phyloP scores from a whole-genome alignment of 2,888 invertebrate genomes.

The Aphodius granarius region DNA sequence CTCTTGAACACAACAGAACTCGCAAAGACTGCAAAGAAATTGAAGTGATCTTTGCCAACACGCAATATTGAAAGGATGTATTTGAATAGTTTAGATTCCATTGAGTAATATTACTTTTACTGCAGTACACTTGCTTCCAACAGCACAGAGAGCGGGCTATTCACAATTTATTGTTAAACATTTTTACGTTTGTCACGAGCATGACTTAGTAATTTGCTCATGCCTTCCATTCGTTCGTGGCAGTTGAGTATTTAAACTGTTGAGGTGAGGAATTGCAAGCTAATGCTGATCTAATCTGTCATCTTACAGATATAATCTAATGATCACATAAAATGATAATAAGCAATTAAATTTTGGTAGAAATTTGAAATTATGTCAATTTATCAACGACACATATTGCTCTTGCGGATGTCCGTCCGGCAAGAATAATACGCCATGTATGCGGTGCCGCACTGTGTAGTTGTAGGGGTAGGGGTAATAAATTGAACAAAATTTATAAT shows the following conservation, averaged over 20 bases:
- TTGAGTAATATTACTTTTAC: background rate
- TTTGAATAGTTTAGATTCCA: background rate
- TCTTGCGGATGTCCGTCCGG: too few relatives aligned
- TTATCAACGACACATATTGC: too few relatives aligned
- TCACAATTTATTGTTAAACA: background rate
- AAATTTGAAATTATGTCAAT: too few relatives aligned
- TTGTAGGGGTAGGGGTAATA: too few relatives aligned
- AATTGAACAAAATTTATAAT: too few relatives aligned
- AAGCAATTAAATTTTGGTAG: too few relatives aligned
- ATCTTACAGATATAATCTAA: too few relatives aligned
- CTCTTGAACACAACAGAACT: background rate
- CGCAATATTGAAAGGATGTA: background rate
- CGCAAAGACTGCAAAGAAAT: background rate
- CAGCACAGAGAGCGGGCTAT: background rate
- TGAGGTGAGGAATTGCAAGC: background rate
- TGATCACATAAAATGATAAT: too few relatives aligned
- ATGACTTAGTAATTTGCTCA: background rate
- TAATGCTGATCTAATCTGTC: background rate
- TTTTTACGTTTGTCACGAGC: background rate
- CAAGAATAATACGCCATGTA: too few relatives aligned
- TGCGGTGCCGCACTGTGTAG: too few relatives aligned
- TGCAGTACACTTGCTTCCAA: background rate
- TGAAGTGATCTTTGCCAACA: background rate
- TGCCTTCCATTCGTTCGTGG: background rate
- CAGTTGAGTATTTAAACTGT: background rate